phyloP scores from a whole-genome alignment of 2,113 vertebrate species.

The Tyto alba region DNA sequence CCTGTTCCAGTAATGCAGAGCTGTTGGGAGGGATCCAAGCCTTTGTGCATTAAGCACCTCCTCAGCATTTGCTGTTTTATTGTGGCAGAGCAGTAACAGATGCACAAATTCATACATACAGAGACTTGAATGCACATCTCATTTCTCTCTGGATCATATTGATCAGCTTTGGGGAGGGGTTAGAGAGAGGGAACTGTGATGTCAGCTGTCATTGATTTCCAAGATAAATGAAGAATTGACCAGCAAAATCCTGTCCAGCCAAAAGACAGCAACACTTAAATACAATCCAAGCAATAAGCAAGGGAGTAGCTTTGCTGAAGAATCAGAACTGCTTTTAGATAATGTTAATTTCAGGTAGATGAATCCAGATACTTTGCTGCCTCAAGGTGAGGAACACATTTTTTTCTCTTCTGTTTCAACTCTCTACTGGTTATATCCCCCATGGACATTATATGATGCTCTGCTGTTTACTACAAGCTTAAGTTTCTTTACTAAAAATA shows the following conservation, averaged over 20 bases:
- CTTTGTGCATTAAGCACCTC: not conserved
- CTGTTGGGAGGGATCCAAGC: not conserved
- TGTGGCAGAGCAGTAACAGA: not conserved
- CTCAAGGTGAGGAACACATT: not conserved
- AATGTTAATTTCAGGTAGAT: not conserved
- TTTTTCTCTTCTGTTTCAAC: not conserved
- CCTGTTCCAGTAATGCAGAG: not conserved
- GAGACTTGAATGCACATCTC: not conserved
- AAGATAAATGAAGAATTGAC: not conserved
- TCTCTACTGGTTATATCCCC: not conserved
- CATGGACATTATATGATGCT: not conserved
- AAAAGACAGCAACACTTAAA: not conserved
- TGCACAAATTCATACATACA: not conserved
- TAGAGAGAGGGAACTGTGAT: not conserved
- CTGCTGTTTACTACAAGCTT: not conserved
- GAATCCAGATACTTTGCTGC: not conserved
- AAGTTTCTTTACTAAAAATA: not conserved
- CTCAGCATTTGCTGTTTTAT: not conserved
- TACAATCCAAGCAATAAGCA: not conserved
- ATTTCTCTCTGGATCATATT: not conserved
- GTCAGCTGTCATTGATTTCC: not conserved
- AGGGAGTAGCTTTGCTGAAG: not conserved
- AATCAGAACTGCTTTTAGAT: not conserved
- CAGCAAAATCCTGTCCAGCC: not conserved
- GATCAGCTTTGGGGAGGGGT: not conserved